Base-by-base conservation (phyloP, 2,113 vertebrate genomes). In the Embiotoca jacksoni region DNA sequence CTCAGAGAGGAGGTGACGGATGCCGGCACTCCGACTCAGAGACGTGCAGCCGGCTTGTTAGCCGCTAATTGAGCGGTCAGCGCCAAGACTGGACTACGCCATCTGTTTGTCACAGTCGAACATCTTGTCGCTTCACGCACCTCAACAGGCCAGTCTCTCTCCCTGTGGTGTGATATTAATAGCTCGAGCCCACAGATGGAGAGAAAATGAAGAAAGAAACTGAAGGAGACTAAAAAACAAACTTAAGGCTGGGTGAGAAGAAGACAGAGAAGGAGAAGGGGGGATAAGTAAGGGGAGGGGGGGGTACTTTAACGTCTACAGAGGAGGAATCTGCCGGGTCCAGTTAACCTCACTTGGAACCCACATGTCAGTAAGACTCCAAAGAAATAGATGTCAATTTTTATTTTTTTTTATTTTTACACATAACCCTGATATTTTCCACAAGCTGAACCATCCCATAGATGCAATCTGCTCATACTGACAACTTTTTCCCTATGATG, bases 31-130 rank as follows among this genome's bases (percentile, higher is more conserved):
- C 74, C 63, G 75, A 78, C 85, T 90, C 89, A 91, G 87, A 80
- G 81, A 90, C 88, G 23, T 23, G 92, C 91, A 92, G 90, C 87
- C 91, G 81, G 91, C 91, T 94, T 72, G 91, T 94, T 94, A 95
- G 87, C 84, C 49, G 88, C 93, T 94, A 95, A 94, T 95, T 94
- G 93, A 94, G 92, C 86, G 91, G 87, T 93, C 91, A 88, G 87
- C 76, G 93, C 93, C 93, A 94, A 94, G 92, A 91, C 91, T 85
- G 89, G 88, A 92, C 92, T 89, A 81, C 64, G 90, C 94, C 94
- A 95, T 95, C 94, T 95, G 94, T 92, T 94, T 93, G 91, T 93
- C 90, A 88, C 83, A 80, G 90, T 90, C 88, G 94, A 94, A 93
- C 94, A 94, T 94, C 94, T 94, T 94, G 92, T 94, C 85, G 81